Conservation (phyloP, 1,140 invertebrate species). For the Diplogasteroides magnus region DNA sequence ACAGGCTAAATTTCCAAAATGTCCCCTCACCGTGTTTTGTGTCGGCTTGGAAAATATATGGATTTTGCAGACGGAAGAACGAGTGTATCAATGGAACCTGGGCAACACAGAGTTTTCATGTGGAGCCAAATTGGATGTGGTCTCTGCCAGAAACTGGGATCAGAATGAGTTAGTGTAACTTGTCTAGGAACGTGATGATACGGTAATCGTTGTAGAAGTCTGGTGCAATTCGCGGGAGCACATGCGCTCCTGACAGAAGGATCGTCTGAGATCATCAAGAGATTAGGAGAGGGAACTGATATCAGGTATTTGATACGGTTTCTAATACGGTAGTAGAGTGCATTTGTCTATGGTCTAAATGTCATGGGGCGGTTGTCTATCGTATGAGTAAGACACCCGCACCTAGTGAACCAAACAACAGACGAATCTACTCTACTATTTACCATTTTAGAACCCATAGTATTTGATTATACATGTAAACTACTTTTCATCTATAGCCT, state of each 20-base stretch:
- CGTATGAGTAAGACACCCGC: no score
- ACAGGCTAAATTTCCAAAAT: no score
- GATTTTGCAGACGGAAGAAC: conserved; percentile 50
- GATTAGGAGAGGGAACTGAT: conserved; percentile 55
- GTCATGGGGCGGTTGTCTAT: no score
- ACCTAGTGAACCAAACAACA: no score
- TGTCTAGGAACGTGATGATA: no score
- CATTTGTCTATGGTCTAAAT: no score
- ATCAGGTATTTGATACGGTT: conserved; percentile 31
- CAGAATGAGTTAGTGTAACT: conserved; percentile 58
- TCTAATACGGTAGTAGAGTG: background rate
- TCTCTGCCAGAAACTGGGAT: conserved; percentile 56
- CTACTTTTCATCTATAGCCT: no score
- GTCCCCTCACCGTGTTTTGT: no score
- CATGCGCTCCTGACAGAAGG: conserved; percentile 49
- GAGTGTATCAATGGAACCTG: conserved; percentile 57
- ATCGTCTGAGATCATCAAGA: conserved; percentile 21
- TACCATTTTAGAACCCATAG: no score
- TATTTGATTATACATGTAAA: no score
- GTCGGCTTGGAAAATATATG: no score
- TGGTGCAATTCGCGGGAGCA: conserved; percentile 57
- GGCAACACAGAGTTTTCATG: conserved; percentile 58
- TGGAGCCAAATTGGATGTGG: conserved; percentile 50
- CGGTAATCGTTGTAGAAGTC: conserved; percentile 59
- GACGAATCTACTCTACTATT: no score